These are phyloP conservation scores for Phoeniculus purpureus DNA, from an alignment of 2,797 vertebrate species.

Conservation along the genomic window DNA sequence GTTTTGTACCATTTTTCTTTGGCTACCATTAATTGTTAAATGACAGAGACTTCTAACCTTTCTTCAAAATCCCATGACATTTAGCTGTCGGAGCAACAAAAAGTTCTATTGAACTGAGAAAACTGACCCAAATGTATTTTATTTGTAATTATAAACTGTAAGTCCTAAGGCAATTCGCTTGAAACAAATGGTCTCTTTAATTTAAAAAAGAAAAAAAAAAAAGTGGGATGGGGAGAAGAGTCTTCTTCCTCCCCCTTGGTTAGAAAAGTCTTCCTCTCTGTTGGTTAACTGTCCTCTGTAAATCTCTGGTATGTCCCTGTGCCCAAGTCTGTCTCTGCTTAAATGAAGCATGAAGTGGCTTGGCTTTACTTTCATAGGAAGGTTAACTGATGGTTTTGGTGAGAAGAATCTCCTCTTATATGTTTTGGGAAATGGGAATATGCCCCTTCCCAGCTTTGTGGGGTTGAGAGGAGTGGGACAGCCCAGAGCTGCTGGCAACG, in stretches of 20 bases:
- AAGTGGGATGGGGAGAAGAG: not conserved
- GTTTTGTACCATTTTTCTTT: conserved; percentile 34
- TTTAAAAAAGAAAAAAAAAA: not conserved
- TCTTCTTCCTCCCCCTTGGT: not conserved
- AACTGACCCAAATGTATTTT: conserved; percentile 66
- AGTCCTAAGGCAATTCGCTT: conserved; percentile 72
- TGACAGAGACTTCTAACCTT: conserved; percentile 73
- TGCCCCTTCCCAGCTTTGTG: not conserved
- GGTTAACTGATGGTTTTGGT: not conserved
- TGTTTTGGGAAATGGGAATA: not conserved
- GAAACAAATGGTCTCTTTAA: conserved; percentile 68
- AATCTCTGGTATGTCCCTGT: conserved; percentile 8
- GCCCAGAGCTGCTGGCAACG: not conserved
- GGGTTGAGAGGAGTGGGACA: not conserved
- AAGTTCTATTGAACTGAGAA: conserved; percentile 73
- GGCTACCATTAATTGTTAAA: conserved; percentile 51
- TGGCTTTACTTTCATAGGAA: conserved; percentile 8
- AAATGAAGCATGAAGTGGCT: conserved; percentile 8
- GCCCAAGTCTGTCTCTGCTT: not conserved
- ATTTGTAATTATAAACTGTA: conserved; percentile 67
- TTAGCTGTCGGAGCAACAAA: conserved; percentile 76
- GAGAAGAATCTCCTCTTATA: not conserved
- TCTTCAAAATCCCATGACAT: conserved; percentile 80
- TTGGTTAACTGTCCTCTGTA: conserved; percentile 32
- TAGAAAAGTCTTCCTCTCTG: not conserved